phyloP scores from a whole-genome alignment of 2,888 invertebrate genomes.

The Serripes groenlandicus region DNA sequence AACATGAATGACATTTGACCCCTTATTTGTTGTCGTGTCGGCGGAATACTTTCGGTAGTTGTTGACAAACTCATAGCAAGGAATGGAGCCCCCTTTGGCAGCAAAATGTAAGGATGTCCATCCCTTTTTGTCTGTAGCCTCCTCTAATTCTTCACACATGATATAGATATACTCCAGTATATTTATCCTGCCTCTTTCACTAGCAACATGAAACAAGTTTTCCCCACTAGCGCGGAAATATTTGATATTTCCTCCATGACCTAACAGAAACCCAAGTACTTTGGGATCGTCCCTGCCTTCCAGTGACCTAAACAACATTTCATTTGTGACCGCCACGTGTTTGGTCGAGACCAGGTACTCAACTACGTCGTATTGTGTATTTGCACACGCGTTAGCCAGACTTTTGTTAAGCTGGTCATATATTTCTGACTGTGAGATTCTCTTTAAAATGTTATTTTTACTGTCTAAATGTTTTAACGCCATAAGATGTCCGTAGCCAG shows the following conservation, averaged over 20 bases:
- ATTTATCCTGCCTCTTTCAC: background rate
- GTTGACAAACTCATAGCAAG: conserved; percentile 16
- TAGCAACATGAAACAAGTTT: conserved; percentile 13
- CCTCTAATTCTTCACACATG: conserved; percentile 2
- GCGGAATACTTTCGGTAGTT: conserved; percentile 15
- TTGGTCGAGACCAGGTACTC: conserved; percentile 1
- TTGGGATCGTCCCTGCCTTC: conserved; percentile 11
- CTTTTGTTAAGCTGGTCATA: background rate
- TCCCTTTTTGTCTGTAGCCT: conserved; percentile 10
- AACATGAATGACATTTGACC: conserved; percentile 5
- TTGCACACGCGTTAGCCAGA: conserved; percentile 2
- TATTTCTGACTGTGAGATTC: background rate
- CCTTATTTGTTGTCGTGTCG: background rate
- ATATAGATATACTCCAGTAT: conserved; percentile 16
- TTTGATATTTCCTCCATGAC: conserved; percentile 8
- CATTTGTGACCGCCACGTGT: conserved; percentile 8
- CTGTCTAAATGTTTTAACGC: conserved; percentile 13
- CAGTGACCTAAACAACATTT: conserved; percentile 14
- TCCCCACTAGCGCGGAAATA: background rate
- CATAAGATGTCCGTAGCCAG: background rate
- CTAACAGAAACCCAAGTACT: conserved; percentile 5
- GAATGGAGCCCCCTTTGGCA: conserved; percentile 1
- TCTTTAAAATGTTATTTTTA: conserved; percentile 6
- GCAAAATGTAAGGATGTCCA: conserved; percentile 16
- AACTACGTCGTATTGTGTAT: background rate